A percentile compares a stretch with the other conserved stretches of the same genome.
Evolutionary conservation across 2,113 vertebrate genomes (phyloP).

Genomic region (Shinisaurus crocodilurus): DNA sequence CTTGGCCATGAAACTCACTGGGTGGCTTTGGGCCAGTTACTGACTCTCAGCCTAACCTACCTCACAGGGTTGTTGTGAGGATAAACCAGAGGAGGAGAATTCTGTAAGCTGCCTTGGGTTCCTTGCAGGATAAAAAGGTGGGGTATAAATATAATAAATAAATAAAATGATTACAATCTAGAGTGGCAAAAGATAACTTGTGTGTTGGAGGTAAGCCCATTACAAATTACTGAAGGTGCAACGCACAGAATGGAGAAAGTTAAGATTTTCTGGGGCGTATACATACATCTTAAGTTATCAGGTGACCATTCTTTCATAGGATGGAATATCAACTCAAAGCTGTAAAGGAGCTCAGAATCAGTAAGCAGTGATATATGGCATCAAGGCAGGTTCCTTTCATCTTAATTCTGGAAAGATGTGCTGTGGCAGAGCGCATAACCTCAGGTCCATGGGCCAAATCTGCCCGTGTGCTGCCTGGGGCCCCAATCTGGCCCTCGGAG

Average conservation of each 20-base stretch:
- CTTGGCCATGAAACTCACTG: too few relatives aligned
- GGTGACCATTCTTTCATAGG: background rate
- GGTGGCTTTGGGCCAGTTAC: too few relatives aligned
- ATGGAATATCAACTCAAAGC: background rate
- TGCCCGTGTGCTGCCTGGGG: too few relatives aligned
- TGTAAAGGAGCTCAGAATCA: background rate
- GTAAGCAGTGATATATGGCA: background rate
- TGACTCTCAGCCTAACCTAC: too few relatives aligned
- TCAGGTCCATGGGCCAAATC: too few relatives aligned
- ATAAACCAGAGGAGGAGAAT: too few relatives aligned
- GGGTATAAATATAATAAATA: too few relatives aligned
- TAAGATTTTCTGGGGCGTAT: background rate
- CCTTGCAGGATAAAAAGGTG: too few relatives aligned
- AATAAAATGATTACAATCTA: background rate
- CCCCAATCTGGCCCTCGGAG: too few relatives aligned
- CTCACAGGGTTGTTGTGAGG: too few relatives aligned
- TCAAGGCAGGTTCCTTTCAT: background rate
- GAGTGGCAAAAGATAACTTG: background rate
- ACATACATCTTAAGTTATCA: background rate
- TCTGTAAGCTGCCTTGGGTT: too few relatives aligned
- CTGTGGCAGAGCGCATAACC: background rate
- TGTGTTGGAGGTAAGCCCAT: background rate
- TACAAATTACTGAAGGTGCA: background rate
- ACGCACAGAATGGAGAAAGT: background rate
- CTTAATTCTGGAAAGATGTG: background rate